Conservation (phyloP, 2,797 vertebrate genomes). For the Molossus alvarezi region DNA sequence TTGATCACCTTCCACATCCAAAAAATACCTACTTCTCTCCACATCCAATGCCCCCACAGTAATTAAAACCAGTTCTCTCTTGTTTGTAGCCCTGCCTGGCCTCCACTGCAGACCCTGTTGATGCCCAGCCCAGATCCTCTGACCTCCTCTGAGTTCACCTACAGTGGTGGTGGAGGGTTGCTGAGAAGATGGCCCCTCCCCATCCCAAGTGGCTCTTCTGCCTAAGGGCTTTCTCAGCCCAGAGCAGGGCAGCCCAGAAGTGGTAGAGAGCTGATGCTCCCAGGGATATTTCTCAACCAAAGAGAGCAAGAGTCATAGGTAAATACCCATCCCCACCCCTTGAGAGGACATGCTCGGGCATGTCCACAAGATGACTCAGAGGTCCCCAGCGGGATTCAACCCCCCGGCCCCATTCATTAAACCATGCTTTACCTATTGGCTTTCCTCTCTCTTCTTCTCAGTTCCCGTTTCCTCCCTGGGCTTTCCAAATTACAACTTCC, state of each 20-base stretch:
- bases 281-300: neutral
- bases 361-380: neutral
- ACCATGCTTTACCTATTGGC: neutral
- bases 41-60: neutral
- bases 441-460: neutral
- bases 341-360: neutral
- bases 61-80: neutral
- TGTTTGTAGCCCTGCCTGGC: neutral
- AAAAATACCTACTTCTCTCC: neutral
- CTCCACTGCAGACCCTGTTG: neutral
- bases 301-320: neutral
- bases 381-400: neutral
- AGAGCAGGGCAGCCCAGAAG: neutral
- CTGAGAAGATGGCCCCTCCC: neutral
- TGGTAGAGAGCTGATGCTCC: too few species aligned
- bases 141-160: neutral
- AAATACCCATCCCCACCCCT: neutral
- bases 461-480: neutral
- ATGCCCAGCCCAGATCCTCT: neutral
- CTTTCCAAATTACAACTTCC: neutral
- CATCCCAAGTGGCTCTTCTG: neutral
- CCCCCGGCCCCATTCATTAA: neutral
- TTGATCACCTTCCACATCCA: neutral
- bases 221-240: neutral
- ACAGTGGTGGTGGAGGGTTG: neutral